Evolutionary conservation across 1,140 invertebrate genomes (phyloP).

Genomic region (Brachionus angularis): DNA sequence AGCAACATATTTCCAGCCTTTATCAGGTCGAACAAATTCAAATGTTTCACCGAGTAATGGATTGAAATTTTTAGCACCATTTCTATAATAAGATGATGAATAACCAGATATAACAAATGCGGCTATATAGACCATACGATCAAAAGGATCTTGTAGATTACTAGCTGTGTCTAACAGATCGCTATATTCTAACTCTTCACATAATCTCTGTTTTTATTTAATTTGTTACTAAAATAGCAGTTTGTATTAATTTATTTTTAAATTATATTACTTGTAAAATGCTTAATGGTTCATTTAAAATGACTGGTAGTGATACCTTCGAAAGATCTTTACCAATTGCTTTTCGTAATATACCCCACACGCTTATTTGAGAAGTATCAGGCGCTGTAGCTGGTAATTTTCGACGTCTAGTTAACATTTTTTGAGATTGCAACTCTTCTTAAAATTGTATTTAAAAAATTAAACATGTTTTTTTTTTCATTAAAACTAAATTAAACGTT

Average conservation of each 20-base stretch:
- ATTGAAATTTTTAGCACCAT: constrained; percentile 57
- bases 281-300: constrained; percentile 57
- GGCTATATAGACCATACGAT: constrained; percentile 65
- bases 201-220: constrained; percentile 49
- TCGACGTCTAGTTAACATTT: constrained; percentile 66
- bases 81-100: constrained; percentile 54
- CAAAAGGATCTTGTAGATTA: constrained; percentile 52
- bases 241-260: not conserved
- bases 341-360: constrained; percentile 75
- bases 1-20: constrained; percentile 70
- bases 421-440: constrained; percentile 29
- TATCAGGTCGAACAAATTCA: constrained; percentile 70
- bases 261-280: constrained; percentile 49
- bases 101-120: constrained; percentile 57
- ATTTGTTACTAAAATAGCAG: not conserved
- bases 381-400: constrained; percentile 69
- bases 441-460: not conserved
- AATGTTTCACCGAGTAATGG: constrained; percentile 56
- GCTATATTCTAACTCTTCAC: constrained; percentile 58
- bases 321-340: constrained; percentile 67
- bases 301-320: constrained; percentile 58
- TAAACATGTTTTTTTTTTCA: not conserved
- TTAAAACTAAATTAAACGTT: too few species aligned
- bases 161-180: constrained; percentile 55
- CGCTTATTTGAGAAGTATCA: constrained; percentile 68